Conservation (phyloP, 1,140 invertebrate species). For the Magallana angulata region DNA sequence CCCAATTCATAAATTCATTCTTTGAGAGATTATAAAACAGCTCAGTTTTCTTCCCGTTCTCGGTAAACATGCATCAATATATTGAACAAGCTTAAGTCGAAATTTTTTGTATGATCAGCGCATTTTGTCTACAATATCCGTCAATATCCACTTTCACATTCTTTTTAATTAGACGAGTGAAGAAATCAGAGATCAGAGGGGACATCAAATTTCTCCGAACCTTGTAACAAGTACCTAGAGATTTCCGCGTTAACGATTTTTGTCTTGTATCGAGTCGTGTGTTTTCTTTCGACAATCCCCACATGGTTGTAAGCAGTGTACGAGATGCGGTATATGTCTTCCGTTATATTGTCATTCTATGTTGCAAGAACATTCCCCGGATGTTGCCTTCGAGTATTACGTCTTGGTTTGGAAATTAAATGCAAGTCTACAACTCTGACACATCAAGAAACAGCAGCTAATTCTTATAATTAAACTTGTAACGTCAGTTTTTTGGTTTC, state of each 20-base stretch:
- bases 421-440: no score
- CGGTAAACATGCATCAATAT: not conserved
- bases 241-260: not conserved
- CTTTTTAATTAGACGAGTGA: constrained; percentile 8
- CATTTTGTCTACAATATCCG: not conserved
- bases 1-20: no score
- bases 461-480: no score
- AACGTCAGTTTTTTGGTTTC: no score
- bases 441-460: no score
- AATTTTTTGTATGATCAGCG: not conserved
- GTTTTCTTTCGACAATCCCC: no score
- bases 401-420: no score
- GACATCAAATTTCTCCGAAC: not conserved
- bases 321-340: no score
- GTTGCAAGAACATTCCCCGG: no score
- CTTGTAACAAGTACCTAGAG: not conserved
- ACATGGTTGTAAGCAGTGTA: no score
- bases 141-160: not conserved
- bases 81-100: not conserved
- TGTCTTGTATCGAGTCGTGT: not conserved
- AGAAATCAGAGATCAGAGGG: not conserved
- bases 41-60: not conserved
- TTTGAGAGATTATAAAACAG: not conserved
- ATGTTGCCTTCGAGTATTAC: no score
- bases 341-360: no score